phyloP scores from a whole-genome alignment of 2,797 vertebrate genomes.

The Gymnopithys bicolor region DNA sequence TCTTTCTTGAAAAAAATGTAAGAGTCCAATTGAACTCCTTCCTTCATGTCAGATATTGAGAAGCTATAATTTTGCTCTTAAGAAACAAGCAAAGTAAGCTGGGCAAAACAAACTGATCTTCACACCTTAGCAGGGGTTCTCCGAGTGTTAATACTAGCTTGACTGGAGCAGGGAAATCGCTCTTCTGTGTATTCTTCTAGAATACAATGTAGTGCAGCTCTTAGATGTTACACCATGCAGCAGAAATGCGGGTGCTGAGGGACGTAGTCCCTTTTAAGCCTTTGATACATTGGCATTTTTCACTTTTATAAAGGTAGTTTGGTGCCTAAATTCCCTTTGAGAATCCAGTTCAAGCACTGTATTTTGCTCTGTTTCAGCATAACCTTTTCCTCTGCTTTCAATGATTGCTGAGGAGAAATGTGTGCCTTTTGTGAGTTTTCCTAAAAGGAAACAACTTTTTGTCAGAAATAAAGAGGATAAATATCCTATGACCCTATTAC shows the following conservation, averaged over 20 bases:
- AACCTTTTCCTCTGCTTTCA: background rate
- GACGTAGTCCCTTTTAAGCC: background rate
- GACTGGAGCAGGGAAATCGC: background rate
- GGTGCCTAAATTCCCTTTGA: background rate
- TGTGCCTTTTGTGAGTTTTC: background rate
- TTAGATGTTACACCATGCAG: background rate
- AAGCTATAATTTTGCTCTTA: background rate
- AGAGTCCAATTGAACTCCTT: background rate
- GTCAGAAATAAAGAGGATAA: background rate
- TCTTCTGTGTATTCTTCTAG: background rate
- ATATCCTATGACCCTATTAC: background rate
- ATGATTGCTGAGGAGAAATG: background rate
- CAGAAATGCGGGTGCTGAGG: background rate
- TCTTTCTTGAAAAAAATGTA: background rate
- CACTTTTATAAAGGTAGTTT: background rate
- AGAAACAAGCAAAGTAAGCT: background rate
- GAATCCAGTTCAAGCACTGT: background rate
- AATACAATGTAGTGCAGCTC: background rate
- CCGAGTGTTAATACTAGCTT: background rate
- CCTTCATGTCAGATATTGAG: background rate
- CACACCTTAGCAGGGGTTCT: background rate
- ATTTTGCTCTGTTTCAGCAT: background rate
- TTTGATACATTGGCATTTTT: background rate
- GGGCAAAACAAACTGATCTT: background rate
- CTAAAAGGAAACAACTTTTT: background rate